Evolutionary conservation across 92 coral and sea anemone genomes (phyloP), one percentile per base, ranked within the genome.

Genomic region (Bergia sp.): DNA sequence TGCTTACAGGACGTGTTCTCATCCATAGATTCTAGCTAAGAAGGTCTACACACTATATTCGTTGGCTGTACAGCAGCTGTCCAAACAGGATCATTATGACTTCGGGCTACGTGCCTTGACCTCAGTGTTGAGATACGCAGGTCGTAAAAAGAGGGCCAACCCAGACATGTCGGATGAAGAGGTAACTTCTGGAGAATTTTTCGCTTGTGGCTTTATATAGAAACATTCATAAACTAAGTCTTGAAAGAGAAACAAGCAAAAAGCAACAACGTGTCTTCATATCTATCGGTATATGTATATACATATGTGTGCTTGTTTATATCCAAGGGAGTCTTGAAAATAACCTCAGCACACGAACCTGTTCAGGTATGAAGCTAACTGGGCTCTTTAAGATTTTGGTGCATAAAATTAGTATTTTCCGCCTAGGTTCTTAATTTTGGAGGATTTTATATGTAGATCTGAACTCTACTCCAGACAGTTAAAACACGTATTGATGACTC

Each of bases 151-250:
- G 82, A 82, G 99, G 73, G 94, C 98, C 16, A 95, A 95, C 86
- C 99, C 99, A 73, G 99, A 96, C 85, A 96, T 96, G 99, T 94
- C 99, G 40, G 99, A 96, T 69, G 99, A 96, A 91, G 99, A 96
- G 95, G 99, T 96, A 85, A 89, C 58, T 7, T 2, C 36, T 50
- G 53, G 3, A 38, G 81, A 37, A 29, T n/a, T 4, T 42, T 73
- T 29, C 12, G 12, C 37, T 18, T 37, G 4, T 18, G 20, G 39
- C 6, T 23, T 37, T 53, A 37, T 20, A 53, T 3, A 73, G 12
- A 9, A 81, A 15, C 76, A 23, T 72, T 79, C 6, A 10, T 82
- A 20, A 8, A 3, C 36, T 11, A 57, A 53, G 58, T 53, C 58
- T 53, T 11, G 16, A 53, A 10, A 53, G 58, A 53, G 58, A 53